Base-by-base conservation (phyloP, 2,797 vertebrate species). In the Phrynocephalus guinanensis region DNA sequence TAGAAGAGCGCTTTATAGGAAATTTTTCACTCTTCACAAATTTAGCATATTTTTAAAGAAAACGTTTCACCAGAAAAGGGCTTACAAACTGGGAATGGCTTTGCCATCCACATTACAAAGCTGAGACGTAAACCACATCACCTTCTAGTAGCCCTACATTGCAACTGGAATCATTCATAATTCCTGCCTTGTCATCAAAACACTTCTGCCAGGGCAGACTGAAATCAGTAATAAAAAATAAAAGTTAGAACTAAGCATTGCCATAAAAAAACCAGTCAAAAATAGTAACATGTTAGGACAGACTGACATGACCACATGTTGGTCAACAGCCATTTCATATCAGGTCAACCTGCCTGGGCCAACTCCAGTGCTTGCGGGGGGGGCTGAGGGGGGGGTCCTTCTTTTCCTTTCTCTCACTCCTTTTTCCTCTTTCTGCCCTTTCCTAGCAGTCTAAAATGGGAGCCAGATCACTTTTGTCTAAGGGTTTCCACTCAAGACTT, bases 1-100 rank as follows among this genome's bases (percentile, higher is more conserved):
- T 13, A 24, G 8, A 73, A 82, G 78, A 8, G 56, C 30, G 24
- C 1, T 48, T 33, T 38, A 92, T 95, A 95, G 67, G 15, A 1
- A 13, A 44, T 91, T 89, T 82, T 92, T 93, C 86, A 92, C 94
- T 95, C 94, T 94, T 93, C 94, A 93, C 79, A 87, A 0, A 1
- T 73, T 84, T 44, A 24, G 3, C 72, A 68, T 66, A 8, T 50
- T 72, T 79, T 33, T 10, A 50, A n/a, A 48, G 66, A 76, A 52
- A 48, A 3, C 26, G 1, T 63, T 83, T 30, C 16, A 78, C 63
- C 79, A 77, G 77, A 82, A 76, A 73, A 4, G 1, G 28, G 87
- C 30, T 8, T 67, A 84, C 44, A 0, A 0, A 0, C 0, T 38
- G 0, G 56, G 22, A 24, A 13, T 5, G 0, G 24, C 15, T 72